Conservation (phyloP, 2,888 invertebrate genomes). For the Sinhomidia bicolor region DNA sequence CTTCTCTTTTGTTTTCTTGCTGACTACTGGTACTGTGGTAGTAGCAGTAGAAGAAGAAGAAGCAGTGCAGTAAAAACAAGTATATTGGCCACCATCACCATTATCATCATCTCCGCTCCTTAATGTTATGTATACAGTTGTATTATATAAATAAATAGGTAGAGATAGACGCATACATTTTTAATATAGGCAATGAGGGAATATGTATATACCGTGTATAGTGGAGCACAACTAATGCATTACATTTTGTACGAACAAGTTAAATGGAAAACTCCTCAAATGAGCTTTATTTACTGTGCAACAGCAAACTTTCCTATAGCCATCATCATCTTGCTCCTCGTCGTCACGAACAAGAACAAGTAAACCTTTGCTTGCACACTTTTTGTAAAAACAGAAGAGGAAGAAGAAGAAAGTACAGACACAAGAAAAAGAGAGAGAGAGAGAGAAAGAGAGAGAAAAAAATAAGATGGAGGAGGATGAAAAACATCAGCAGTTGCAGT, state of each 20-base stretch:
- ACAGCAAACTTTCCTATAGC: not conserved
- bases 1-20: not conserved
- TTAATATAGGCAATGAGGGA: not conserved
- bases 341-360: not conserved
- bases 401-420: not conserved
- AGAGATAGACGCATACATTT: no score
- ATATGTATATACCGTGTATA: no score
- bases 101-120: not conserved
- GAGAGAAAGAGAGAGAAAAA: not conserved
- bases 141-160: not conserved
- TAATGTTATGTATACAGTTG: not conserved
- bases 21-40: no score
- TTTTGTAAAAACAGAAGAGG: not conserved
- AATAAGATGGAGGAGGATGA: not conserved
- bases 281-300: constrained; percentile 5
- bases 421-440: not conserved
- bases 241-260: no score
- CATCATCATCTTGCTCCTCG: not conserved
- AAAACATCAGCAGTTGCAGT: no score
- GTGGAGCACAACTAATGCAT: no score
- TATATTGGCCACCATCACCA: constrained; percentile 42
- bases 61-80: no score
- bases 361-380: constrained; percentile 23
- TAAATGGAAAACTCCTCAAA: not conserved
- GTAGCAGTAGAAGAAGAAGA: no score